Evolutionary conservation across 2,113 vertebrate species (phyloP).

Genomic region (Sorex araneus): DNA sequence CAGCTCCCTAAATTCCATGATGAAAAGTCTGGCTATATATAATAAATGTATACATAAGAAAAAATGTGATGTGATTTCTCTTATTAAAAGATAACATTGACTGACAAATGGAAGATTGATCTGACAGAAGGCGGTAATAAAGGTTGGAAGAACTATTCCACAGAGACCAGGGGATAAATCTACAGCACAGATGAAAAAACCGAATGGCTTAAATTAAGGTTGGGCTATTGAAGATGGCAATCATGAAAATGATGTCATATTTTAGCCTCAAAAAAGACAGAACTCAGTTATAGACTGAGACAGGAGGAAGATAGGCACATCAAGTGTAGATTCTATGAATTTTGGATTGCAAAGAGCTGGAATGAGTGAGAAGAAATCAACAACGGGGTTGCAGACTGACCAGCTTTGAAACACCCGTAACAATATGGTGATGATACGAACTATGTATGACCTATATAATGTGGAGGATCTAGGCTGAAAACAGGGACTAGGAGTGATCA

Average conservation of each 20-base stretch:
- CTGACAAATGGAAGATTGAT: neutral
- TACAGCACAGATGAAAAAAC: neutral
- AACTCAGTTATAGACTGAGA: accelerated
- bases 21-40: neutral
- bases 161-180: accelerated
- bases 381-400: neutral
- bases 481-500: neutral
- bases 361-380: neutral
- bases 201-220: neutral
- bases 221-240: neutral
- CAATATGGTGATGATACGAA: neutral
- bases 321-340: too few species aligned
- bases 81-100: neutral
- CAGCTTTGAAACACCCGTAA: neutral
- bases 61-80: neutral
- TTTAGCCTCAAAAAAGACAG: too few species aligned
- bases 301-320: too few species aligned
- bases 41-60: neutral
- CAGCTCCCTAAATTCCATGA: neutral
- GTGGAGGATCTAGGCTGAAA: too few species aligned
- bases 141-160: too few species aligned
- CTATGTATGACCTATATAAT: neutral
- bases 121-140: neutral
- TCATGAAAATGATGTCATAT: neutral
- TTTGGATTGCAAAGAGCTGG: too few species aligned